Base-by-base conservation (phyloP, 30 jellyfish, hydroid and myxozoan genomes). In the Aurelia aurita region DNA sequence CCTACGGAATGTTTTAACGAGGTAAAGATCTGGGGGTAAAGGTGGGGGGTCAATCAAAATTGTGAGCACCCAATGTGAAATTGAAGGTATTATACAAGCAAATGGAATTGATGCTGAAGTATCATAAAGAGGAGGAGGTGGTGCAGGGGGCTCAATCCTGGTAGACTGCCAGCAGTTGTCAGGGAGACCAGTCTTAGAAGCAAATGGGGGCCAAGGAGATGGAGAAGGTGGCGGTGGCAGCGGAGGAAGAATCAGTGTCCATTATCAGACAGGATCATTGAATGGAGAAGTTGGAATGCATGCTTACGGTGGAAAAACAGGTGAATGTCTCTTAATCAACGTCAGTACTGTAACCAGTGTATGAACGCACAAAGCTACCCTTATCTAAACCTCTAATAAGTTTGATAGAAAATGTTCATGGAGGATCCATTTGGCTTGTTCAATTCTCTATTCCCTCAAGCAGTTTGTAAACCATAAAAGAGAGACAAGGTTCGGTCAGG, bases 141-240 rank as follows among this genome's bases (percentile, higher is more conserved):
- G 91, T 20, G 76, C 80, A 25, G 91, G 91, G 7, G 91, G 85
- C 19, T 20, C 84, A 32, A 55, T 80, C 22, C n/a, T 69, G 31
- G 0, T 80, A 1, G 65, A 63, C 57, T 80, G 91, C 59, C 45
- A 53, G 16, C 59, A 80, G 77, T 43, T 80, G 35, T 20, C 46
- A 11, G 91, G 91, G 22, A 80, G 26, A 35, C 72, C 81, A 19
- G 11, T 7, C 15, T 7, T 80, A 55, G 91, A 80, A 34, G 91
- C 84, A 2, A 59, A 53, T 12, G 91, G 91, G 1, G 91, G 91
- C 3, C 83, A 47, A 21, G 91, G 91, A 2, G 84, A 80, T 55
- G 91, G 91, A 1, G 57, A 80, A 5, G 91, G 91, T 3, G 84
- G 84, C 13, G 91, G 91, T 51, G 91, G 91, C 20, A 66, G 84